Evolutionary conservation across 2,888 invertebrate genomes (phyloP), one percentile per base, ranked within the genome.

Genomic region (Acrobasis suavella): DNA sequence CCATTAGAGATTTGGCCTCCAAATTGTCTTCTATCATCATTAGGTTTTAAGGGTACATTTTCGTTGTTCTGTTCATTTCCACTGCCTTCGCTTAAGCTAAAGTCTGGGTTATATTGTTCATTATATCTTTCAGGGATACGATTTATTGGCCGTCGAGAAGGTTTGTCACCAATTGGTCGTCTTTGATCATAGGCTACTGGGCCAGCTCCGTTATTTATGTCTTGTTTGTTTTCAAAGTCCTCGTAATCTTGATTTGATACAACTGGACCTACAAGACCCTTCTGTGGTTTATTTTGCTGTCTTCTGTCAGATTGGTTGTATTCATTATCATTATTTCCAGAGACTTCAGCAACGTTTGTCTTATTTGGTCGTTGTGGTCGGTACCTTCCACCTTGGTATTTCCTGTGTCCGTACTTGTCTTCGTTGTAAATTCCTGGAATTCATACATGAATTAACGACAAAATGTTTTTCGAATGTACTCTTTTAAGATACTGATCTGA

Each of bases 401-500:
- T 83, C 22, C 76, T 75, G 50, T 87, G 69, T 12, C 90, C 91
- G 69, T 91, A 90, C 69, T 89, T 91, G 3, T 67, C 71, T 63
- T 86, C 87, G 63, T 87, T 78, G 14, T 91, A 91, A 16, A 80
- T 83, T 52, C 91, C 91, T 91, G 73, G 8, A 80, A 79, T 65
- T 56, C 58, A 50, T 64, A 64, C 50, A 15, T n/a, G n/a, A n/a
- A n/a, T n/a, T n/a, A n/a, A n/a, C 22, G 22, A 22, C 1, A 22
- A 22, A 22, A 22, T 22, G 3, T 22, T 22, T 2, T 22, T 3
- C 22, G 3, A 22, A 22, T 22, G 22, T 22, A 3, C 22, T 22
- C 2, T 22, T 22, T 22, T 22, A n/a, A n/a, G n/a, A n/a, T n/a
- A n/a, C n/a, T n/a, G n/a, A n/a, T n/a, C n/a, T n/a, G n/a, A n/a